Base-by-base conservation (phyloP, 2,888 invertebrate species). In the Aleiodes leptofemur region DNA sequence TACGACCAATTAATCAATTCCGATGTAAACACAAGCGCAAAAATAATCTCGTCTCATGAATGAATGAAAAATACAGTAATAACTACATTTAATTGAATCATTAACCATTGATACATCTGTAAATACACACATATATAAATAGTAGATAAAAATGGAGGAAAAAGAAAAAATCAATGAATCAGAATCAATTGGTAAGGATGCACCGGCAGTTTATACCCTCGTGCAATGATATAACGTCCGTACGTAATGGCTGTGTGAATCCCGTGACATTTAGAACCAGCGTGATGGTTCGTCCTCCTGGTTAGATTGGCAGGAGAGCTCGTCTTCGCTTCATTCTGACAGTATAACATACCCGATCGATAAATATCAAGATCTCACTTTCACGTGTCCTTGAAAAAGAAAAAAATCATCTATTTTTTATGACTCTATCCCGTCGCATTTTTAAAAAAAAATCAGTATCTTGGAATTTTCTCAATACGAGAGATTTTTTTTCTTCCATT, bases 231-330 rank as follows among this genome's bases (percentile, higher is more conserved):
- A 81, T 81, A 81, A 79, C 81, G 73, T 78, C 77, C 72, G 76
- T 83, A 83, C 82, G 84, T 86, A 86, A 84, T 82, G 82, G 78
- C 86, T 86, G 86, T 87, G 86, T 86, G 86, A 87, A 87, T 87
- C 85, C 74, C 84, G 82, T 87, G 86, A 87, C 86, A 87, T 87
- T 87, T 87, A 85, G 43, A 43, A 81, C 72, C 57, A 34, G 56
- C 70, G 43, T 69, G 66, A 43, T 64, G 57, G 75, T 78, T 80
- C 83, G 76, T 81, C 76, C 79, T 80, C 78, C 75, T 61, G 78
- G 79, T 79, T 74, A 74, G 69, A 70, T 64, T 74, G 73, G 72
- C 69, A 69, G 76, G 77, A 53, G 69, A 77, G 78, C 81, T 79
- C 80, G 81, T 82, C 82, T 82, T 78, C 78, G 50, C 70, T 68